These are phyloP conservation scores for Morelia viridis DNA, from an alignment of 2,797 vertebrate genomes.

Conservation along the genomic window DNA sequence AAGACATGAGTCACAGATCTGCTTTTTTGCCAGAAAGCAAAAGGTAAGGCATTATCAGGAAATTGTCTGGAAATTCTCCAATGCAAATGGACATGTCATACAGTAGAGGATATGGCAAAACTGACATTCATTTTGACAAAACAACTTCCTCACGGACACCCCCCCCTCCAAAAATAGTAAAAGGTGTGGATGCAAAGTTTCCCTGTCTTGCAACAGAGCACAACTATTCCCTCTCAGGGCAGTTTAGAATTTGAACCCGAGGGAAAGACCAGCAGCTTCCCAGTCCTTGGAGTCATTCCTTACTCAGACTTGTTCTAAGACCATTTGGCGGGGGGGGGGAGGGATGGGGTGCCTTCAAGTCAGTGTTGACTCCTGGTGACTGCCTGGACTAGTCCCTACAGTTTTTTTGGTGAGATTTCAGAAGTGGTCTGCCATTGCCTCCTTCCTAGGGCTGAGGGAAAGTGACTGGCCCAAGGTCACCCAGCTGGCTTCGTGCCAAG, in stretches of 20 bases:
- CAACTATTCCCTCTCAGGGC: fast-evolving
- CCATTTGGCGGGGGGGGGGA: background rate
- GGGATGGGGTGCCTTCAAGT: background rate
- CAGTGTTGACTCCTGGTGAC: background rate
- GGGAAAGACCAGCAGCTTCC: background rate
- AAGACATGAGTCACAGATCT: background rate
- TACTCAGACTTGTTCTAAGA: background rate
- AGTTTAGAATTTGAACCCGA: background rate
- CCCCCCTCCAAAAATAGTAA: background rate
- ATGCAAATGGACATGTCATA: background rate
- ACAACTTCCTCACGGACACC: background rate
- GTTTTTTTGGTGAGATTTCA: background rate
- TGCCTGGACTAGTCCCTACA: background rate
- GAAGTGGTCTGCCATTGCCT: background rate
- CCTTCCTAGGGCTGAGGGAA: background rate
- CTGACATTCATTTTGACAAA: background rate
- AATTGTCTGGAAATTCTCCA: background rate
- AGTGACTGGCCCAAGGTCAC: background rate
- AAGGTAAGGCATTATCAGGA: background rate
- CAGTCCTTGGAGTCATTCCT: fast-evolving
- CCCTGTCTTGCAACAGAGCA: background rate
- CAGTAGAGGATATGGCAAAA: background rate
- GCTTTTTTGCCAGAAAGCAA: background rate
- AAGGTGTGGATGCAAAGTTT: background rate
- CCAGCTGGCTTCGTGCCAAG: background rate